Conservation (phyloP, 2,113 vertebrate species). For the Aspidoscelis tigris region DNA sequence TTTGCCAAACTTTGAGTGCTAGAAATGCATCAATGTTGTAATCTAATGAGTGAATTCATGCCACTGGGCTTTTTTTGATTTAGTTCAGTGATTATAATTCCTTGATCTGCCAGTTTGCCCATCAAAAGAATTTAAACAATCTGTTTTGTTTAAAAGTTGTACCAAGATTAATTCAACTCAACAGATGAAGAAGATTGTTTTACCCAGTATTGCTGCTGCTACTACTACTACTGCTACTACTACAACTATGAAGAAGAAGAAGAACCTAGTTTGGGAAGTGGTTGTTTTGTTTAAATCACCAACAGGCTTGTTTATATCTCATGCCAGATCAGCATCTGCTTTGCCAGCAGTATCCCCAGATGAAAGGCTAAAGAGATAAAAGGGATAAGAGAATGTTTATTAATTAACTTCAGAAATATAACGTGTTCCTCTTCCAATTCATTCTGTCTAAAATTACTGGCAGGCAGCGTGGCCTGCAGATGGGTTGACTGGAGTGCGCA, state of each 20-base stretch:
- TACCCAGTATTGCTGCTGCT: neutral
- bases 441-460: constrained; percentile 43
- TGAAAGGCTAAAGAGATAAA: constrained; percentile 67
- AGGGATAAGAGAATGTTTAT: constrained; percentile 48
- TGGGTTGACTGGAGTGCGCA: constrained; percentile 22
- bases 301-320: constrained; percentile 40
- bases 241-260: too few species aligned
- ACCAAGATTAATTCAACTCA: constrained; percentile 42
- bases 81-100: constrained; percentile 53
- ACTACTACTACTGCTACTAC: too few species aligned
- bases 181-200: constrained; percentile 14
- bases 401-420: constrained; percentile 52
- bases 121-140: constrained; percentile 53
- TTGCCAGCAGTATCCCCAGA: constrained; percentile 39
- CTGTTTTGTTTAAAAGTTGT: constrained; percentile 59
- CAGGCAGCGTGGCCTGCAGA: constrained; percentile 21
- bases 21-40: constrained; percentile 43
- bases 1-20: constrained; percentile 38
- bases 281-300: constrained; percentile 47
- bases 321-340: constrained; percentile 48
- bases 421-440: constrained; percentile 36
- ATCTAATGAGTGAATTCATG: constrained; percentile 49
- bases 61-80: constrained; percentile 47
- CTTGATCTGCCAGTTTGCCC: constrained; percentile 66
- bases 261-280: constrained; percentile 34